phyloP scores from a whole-genome alignment of 1,140 invertebrate species.

The Heliconius himera region DNA sequence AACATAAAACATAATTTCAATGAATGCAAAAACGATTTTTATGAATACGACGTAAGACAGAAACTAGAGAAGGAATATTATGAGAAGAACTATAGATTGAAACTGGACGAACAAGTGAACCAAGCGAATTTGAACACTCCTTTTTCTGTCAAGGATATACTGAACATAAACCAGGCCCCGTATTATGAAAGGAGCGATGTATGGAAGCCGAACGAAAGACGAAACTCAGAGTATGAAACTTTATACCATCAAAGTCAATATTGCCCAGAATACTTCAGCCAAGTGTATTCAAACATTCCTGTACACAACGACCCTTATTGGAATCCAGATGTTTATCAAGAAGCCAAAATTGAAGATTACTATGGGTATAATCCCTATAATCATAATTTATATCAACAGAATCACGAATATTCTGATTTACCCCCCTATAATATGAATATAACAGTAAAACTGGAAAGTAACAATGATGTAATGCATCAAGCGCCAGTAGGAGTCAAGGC shows the following conservation, averaged over 20 bases:
- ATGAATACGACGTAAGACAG: slow-evolving; percentile 51
- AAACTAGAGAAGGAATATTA: slow-evolving; percentile 50
- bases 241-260: slow-evolving; percentile 59
- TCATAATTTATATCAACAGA: slow-evolving; percentile 67
- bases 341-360: slow-evolving; percentile 66
- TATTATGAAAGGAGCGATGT: slow-evolving; percentile 65
- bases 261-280: slow-evolving; percentile 65
- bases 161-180: slow-evolving; percentile 77
- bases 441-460: slow-evolving; percentile 40
- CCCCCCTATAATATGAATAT: slow-evolving; percentile 42
- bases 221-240: slow-evolving; percentile 55
- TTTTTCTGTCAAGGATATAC: slow-evolving; percentile 86
- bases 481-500: slow-evolving; percentile 19
- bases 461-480: slow-evolving; percentile 43
- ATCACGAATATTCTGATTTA: slow-evolving; percentile 59
- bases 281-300: slow-evolving; percentile 61
- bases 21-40: slow-evolving; percentile 60
- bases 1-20: slow-evolving; percentile 63
- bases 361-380: slow-evolving; percentile 69
- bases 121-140: slow-evolving; percentile 78
- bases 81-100: slow-evolving; percentile 51
- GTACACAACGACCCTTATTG: slow-evolving; percentile 65
- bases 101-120: slow-evolving; percentile 63
- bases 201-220: slow-evolving; percentile 57
- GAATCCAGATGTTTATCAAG: slow-evolving; percentile 62